A percentile compares a stretch with the other conserved stretches of the same genome.
phyloP scores from a whole-genome alignment of 2,888 invertebrate species.

The Noctuana brunneofusca region DNA sequence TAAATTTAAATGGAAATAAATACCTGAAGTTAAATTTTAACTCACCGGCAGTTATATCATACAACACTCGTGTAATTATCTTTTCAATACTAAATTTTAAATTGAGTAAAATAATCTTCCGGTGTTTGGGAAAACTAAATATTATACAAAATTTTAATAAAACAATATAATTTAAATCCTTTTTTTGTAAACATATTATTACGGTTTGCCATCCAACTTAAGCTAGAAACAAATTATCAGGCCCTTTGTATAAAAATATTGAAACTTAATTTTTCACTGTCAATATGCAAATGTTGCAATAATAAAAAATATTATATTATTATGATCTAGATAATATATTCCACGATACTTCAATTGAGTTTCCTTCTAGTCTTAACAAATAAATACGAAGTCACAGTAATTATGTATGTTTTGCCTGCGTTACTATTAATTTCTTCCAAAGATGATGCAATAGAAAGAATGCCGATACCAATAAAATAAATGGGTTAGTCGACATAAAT shows the following conservation, averaged over 20 bases:
- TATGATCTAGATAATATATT: no score
- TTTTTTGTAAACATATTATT: constrained; percentile 17
- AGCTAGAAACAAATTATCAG: background rate
- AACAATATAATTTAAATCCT: constrained; percentile 1
- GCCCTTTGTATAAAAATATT: background rate
- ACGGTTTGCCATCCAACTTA: constrained; percentile 10
- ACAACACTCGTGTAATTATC: background rate
- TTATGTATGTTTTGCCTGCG: no score
- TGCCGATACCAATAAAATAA: no score
- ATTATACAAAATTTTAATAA: constrained; percentile 5
- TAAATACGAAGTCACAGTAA: background rate
- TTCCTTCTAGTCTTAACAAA: background rate
- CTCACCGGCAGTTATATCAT: constrained; percentile 21
- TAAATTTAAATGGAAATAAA: constrained; percentile 43
- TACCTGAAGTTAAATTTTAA: constrained; percentile 7
- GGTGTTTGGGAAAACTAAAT: constrained; percentile 5
- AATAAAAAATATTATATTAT: no score
- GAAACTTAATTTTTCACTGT: no score
- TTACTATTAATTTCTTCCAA: no score
- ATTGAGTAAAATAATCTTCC: constrained; percentile 11
- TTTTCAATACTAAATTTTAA: background rate
- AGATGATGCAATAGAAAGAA: no score
- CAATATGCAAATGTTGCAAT: no score
- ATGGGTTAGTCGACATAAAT: no score
- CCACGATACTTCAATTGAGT: background rate